Conservation (phyloP, 1,140 invertebrate species). For the Ephestia elutella region DNA sequence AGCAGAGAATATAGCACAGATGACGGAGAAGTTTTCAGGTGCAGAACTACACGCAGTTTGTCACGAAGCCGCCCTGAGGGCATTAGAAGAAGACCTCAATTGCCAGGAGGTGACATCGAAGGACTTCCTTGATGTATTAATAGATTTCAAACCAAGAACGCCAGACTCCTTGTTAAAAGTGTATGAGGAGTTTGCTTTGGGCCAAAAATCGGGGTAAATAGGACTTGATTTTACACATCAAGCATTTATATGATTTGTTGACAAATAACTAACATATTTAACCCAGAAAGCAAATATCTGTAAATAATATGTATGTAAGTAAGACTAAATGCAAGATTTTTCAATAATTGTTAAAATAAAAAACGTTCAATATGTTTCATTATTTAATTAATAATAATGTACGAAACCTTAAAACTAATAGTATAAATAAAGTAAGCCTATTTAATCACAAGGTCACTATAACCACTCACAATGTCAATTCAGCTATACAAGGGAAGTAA, state of each 20-base stretch:
- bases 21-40: slow-evolving; percentile 82
- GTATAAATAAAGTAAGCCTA: slow-evolving; percentile 28
- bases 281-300: too few species aligned
- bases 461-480: slow-evolving; percentile 1
- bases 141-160: slow-evolving; percentile 56
- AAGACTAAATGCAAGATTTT: not conserved
- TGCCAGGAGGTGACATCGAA: slow-evolving; percentile 53
- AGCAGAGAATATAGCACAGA: slow-evolving; percentile 75
- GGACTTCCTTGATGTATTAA: slow-evolving; percentile 53
- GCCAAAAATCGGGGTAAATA: slow-evolving; percentile 35
- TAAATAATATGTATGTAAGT: not conserved
- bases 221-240: too few species aligned
- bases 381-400: slow-evolving; percentile 20
- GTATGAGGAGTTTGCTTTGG: slow-evolving; percentile 57
- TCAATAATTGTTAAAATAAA: not conserved
- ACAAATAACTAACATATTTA: too few species aligned
- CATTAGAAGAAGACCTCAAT: slow-evolving; percentile 72
- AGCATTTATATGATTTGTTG: too few species aligned
- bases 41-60: slow-evolving; percentile 85
- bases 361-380: slow-evolving; percentile 12
- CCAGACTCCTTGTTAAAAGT: slow-evolving; percentile 47
- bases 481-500: not conserved
- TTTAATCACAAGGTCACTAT: not conserved
- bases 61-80: slow-evolving; percentile 81
- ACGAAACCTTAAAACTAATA: slow-evolving; percentile 28